phyloP scores from a whole-genome alignment of 2,888 invertebrate species.

The Erpobdella octoculata region DNA sequence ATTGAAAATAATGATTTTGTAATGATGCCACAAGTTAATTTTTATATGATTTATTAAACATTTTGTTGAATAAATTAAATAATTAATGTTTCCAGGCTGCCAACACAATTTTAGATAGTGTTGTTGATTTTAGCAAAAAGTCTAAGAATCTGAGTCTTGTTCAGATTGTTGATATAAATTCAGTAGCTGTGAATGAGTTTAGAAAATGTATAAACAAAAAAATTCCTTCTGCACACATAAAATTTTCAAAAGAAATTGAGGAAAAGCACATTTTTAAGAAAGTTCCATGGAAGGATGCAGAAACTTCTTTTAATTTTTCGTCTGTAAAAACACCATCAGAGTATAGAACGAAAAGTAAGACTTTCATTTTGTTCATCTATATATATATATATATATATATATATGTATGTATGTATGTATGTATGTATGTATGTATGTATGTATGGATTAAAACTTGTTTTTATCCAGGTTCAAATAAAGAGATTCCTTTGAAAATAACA shows the following conservation, averaged over 20 bases:
- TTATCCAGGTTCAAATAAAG: too few relatives aligned
- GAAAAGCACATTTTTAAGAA: not conserved
- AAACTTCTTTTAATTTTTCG: not conserved
- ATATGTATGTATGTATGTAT: too few relatives aligned
- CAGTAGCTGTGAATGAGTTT: not conserved
- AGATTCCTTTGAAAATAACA: too few relatives aligned
- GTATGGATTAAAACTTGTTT: too few relatives aligned
- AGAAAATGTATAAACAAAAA: not conserved
- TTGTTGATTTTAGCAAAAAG: not conserved
- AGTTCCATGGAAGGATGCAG: not conserved
- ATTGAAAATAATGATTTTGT: too few relatives aligned
- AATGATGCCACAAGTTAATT: too few relatives aligned
- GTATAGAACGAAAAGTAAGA: too few relatives aligned
- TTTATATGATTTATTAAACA: not conserved
- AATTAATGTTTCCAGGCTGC: not conserved
- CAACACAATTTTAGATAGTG: not conserved
- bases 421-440: too few relatives aligned
- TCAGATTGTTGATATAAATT: slow-evolving; percentile 1
- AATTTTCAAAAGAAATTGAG: not conserved
- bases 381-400: too few relatives aligned
- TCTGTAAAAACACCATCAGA: too few relatives aligned
- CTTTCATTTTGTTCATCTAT: too few relatives aligned
- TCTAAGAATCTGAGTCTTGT: not conserved
- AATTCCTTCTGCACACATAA: not conserved
- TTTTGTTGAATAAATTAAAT: not conserved